These are phyloP conservation scores for Plebejus melissa DNA, from an alignment of 2,888 invertebrate genomes.

Conservation along the genomic window DNA sequence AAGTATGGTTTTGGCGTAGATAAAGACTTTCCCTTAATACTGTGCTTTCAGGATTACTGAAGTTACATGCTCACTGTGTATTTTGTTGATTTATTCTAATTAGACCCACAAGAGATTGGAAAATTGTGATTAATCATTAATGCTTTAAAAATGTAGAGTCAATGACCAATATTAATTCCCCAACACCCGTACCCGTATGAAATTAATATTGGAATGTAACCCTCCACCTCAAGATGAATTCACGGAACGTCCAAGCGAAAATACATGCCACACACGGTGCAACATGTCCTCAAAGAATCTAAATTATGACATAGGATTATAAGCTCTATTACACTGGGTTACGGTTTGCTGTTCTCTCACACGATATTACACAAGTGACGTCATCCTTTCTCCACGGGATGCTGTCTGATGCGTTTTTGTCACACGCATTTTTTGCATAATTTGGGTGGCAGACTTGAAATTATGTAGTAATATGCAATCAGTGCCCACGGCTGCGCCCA, in stretches of 20 bases:
- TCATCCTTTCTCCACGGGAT: not conserved
- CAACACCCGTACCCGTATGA: not conserved
- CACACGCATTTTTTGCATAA: not conserved
- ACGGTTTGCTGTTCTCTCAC: not conserved
- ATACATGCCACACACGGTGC: conserved; percentile 9
- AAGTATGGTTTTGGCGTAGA: no score
- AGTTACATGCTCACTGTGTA: no score
- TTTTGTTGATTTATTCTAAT: no score
- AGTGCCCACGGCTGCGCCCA: not conserved
- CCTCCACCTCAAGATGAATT: conserved; percentile 1
- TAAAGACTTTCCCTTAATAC: no score
- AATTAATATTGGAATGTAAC: not conserved
- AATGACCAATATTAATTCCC: not conserved
- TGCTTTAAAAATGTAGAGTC: not conserved
- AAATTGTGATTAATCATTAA: no score
- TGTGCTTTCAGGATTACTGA: no score
- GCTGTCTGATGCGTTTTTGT: not conserved
- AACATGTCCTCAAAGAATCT: not conserved
- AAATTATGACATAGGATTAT: not conserved
- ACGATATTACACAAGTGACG: not conserved
- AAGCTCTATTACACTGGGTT: not conserved
- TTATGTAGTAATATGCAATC: not conserved
- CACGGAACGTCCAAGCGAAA: not conserved
- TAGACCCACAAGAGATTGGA: not conserved
- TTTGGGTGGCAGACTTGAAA: not conserved